A percentile compares a stretch with the other conserved stretches of the same genome.
Conservation (phyloP, 2,888 invertebrate species). For the Anarsia innoxiella region DNA sequence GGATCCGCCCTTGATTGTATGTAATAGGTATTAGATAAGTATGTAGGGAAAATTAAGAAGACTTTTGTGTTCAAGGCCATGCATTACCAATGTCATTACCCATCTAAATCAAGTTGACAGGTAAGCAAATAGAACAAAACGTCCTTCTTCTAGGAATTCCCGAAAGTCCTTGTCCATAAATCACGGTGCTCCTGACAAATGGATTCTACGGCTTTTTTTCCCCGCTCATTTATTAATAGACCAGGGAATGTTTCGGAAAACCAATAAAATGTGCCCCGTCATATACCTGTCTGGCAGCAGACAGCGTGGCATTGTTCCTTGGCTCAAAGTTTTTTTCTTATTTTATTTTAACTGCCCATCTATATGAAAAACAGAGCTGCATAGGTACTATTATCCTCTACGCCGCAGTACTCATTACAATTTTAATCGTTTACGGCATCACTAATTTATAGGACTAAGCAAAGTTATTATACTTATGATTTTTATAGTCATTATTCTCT, state of each 20-base stretch:
- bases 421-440: conserved; percentile 27
- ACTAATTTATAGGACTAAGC: conserved; percentile 11
- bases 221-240: conserved; percentile 74
- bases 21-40: too few relatives aligned
- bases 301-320: conserved; percentile 71
- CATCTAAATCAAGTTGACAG: conserved; percentile 71
- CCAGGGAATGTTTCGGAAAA: conserved; percentile 73
- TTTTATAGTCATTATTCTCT: conserved; percentile 16
- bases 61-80: too few relatives aligned
- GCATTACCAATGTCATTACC: conserved; percentile 28
- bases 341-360: conserved; percentile 33
- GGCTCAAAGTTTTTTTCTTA: conserved; percentile 33
- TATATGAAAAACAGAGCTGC: background rate
- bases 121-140: conserved; percentile 75
- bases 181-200: conserved; percentile 71
- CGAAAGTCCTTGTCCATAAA: conserved; percentile 68
- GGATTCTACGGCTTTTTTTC: conserved; percentile 70
- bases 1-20: too few relatives aligned
- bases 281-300: conserved; percentile 71
- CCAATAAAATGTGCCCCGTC: conserved; percentile 75
- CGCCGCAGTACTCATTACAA: conserved; percentile 20
- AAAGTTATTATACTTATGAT: conserved; percentile 22
- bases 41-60: too few relatives aligned
- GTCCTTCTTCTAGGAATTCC: conserved; percentile 67
- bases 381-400: conserved; percentile 19